A percentile compares a stretch with the other conserved stretches of the same genome.
Evolutionary conservation across 2,113 vertebrate species (phyloP).

Genomic region (Apteryx owenii): DNA sequence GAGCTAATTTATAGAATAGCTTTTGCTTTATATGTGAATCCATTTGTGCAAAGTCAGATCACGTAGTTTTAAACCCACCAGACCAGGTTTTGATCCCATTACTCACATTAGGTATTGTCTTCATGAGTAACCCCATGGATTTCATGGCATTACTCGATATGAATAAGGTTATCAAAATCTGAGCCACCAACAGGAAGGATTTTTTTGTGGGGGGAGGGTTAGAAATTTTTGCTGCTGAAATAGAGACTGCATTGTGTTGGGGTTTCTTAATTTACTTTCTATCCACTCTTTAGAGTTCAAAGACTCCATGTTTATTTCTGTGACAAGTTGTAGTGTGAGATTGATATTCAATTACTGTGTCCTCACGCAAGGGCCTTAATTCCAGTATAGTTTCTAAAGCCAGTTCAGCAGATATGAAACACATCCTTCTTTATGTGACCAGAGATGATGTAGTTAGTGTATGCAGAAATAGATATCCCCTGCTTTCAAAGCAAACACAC

Average conservation of each 20-base stretch:
- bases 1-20: neutral
- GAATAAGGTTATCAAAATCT: neutral
- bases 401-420: constrained; percentile 35
- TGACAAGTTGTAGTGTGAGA: constrained; percentile 37
- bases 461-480: constrained; percentile 59
- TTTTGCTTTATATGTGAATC: neutral
- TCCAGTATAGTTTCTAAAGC: constrained; percentile 40
- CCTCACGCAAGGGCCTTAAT: constrained; percentile 51
- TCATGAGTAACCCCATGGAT: neutral
- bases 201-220: neutral
- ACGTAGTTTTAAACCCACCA: neutral
- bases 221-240: neutral
- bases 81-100: neutral
- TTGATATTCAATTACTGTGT: constrained; percentile 38
- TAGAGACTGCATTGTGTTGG: neutral
- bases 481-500: constrained; percentile 16
- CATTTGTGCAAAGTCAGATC: neutral
- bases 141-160: neutral
- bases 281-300: neutral
- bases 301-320: constrained; percentile 45
- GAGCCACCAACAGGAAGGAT: neutral
- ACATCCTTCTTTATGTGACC: neutral
- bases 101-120: neutral
- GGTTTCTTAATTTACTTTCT: constrained; percentile 36
- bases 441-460: constrained; percentile 2